Evolutionary conservation across 2,797 vertebrate species (phyloP).

Genomic region (Eulemur albifrons): DNA sequence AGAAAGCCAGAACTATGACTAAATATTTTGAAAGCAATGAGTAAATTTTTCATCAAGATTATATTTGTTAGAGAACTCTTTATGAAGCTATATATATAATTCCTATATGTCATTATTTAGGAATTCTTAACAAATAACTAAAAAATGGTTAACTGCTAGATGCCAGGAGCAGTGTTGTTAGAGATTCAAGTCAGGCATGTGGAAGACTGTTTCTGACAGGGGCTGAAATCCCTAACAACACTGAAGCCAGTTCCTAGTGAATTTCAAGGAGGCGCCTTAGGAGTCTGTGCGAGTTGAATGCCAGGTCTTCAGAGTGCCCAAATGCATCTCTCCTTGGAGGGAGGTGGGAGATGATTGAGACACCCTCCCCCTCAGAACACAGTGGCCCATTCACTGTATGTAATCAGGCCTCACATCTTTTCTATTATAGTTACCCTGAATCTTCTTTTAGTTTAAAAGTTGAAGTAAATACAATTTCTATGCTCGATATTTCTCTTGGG

Average conservation of each 20-base stretch:
- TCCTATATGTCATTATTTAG: neutral
- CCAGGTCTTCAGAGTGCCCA: neutral
- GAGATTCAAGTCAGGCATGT: neutral
- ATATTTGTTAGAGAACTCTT: conserved; percentile 22
- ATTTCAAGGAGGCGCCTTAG: neutral
- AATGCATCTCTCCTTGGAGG: neutral
- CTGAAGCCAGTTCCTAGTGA: neutral
- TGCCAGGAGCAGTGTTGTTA: neutral
- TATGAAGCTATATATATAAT: neutral
- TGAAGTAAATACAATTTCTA: neutral
- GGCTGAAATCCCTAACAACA: neutral
- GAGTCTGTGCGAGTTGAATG: neutral
- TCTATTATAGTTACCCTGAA: neutral
- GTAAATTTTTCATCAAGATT: neutral
- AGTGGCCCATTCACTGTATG: neutral
- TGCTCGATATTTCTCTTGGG: neutral
- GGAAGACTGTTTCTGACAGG: conserved; percentile 1
- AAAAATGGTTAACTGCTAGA: conserved; percentile 4
- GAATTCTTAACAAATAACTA: conserved; percentile 36
- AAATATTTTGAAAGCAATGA: conserved; percentile 38
- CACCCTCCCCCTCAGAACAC: neutral
- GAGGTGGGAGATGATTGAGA: neutral
- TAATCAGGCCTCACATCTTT: neutral
- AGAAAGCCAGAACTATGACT: neutral
- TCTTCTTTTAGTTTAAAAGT: conserved; percentile 10